Percentiles rank a stretch among this genome's conserved stretches.
Conservation (phyloP, 92 coral and sea anemone genomes). For the Anthopleura xanthogrammica region DNA sequence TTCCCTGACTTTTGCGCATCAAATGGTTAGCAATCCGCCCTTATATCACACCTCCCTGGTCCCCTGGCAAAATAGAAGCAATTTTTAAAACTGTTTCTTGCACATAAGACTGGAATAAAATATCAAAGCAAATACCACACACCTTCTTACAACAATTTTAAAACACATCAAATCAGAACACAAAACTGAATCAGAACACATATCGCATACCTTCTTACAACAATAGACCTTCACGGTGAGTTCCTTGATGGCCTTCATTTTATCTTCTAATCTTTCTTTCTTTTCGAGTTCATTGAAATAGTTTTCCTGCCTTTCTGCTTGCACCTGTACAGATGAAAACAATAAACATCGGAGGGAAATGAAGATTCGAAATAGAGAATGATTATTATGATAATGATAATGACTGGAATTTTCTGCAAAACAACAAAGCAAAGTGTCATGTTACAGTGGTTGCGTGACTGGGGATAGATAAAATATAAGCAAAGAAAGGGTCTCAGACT, state of each 20-base stretch:
- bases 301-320: slow-evolving; percentile 75
- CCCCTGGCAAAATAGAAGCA: no score
- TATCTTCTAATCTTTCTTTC: slow-evolving; percentile 85
- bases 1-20: no score
- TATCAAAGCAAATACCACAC: not conserved
- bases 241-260: slow-evolving; percentile 82
- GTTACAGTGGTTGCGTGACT: no score
- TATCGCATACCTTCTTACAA: slow-evolving; percentile 69
- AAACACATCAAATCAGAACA: no score
- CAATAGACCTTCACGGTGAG: slow-evolving; percentile 69
- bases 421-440: not conserved
- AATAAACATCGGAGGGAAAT: not conserved
- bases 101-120: no score
- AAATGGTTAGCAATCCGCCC: no score
- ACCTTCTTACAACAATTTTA: slow-evolving; percentile 96
- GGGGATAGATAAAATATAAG: no score
- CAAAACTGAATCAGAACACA: no score
- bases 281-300: slow-evolving; percentile 80
- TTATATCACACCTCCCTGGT: no score
- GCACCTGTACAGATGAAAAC: slow-evolving; percentile 47
- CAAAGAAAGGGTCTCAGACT: no score
- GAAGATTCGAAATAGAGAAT: not conserved
- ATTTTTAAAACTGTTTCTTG: no score
- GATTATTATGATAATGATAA: no score
- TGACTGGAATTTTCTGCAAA: not conserved